Evolutionary conservation across 2,113 vertebrate genomes (phyloP), one percentile per base, ranked within the genome.

Genomic region (Melanerpes aurifrons): DNA sequence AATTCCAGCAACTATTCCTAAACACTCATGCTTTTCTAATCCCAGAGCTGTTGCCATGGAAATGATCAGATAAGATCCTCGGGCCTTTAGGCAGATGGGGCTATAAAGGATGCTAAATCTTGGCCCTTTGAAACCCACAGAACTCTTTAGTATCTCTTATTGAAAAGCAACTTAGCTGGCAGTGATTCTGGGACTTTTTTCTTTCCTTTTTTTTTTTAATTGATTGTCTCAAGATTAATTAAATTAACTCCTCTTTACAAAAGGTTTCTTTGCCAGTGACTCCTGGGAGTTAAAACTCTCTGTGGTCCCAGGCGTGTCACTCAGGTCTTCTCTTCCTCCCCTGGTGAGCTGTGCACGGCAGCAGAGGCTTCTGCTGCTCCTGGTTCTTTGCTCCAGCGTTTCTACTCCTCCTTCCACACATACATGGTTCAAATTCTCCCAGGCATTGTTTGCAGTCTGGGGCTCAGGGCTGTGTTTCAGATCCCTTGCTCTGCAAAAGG

Each of bases 21-120:
- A 97, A 97, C 95, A 95, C 94, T 97, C 97, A 97, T 97, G 96
- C 96, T 96, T 92, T 97, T 98, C 96, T 98, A 98, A 98, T 96
- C 97, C 98, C 96, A 97, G 94, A 92, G 96, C 92, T 6, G 98
- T 98, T 98, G 97, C 98, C 94, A 98, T 98, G 98, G 98, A 97
- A 98, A 98, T 97, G 90, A 98, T 97, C 97, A 96, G 97, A 97
- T 97, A 97, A 97, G 95, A 97, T 89, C 95, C 91, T 50, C 95
- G 97, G 95, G 95, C 97, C 97, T 96, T 87, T 96, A 97, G 96
- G 97, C 97, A 98, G 96, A 98, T 97, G 97, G 95, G 94, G 85
- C 94, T 94, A 37, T 63, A 62, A 96, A 93, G 87, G 85, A 96
- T 95, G 93, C 96, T 97, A 91, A 96, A 80, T 96, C 95, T 97